Percentiles rank a stretch among this genome's conserved stretches.
These are phyloP conservation scores for Pelmatolapia mariae DNA, from an alignment of 2,113 vertebrate genomes.

Conservation along the genomic window DNA sequence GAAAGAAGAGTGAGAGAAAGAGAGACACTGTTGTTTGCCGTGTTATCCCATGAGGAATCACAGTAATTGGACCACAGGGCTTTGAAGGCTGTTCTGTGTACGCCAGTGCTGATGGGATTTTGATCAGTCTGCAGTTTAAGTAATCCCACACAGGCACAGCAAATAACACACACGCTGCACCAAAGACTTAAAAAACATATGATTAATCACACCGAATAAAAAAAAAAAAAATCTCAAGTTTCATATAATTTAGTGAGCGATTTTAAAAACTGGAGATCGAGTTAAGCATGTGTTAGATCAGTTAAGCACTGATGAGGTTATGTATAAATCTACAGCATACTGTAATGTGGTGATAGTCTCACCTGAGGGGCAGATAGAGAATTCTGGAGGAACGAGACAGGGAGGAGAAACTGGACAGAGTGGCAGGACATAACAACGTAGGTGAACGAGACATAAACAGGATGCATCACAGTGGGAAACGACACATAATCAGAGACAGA, in stretches of 20 bases:
- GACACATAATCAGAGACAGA: conserved; percentile 22
- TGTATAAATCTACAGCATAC: background rate
- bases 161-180: background rate
- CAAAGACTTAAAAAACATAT: background rate
- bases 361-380: conserved; percentile 73
- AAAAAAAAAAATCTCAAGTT: background rate
- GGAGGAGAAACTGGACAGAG: conserved; percentile 73
- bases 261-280: background rate
- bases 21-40: conserved; percentile 16
- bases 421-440: conserved; percentile 18
- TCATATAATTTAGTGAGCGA: background rate
- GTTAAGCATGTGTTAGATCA: background rate
- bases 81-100: conserved; percentile 9
- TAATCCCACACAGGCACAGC: conserved; percentile 2
- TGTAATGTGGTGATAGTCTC: conserved; percentile 51
- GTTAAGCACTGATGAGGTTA: background rate
- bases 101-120: conserved; percentile 13
- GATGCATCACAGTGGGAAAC: conserved; percentile 27
- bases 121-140: conserved; percentile 15
- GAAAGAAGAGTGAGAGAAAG: background rate
- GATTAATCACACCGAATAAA: background rate
- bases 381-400: conserved; percentile 71
- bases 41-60: conserved; percentile 26
- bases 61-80: conserved; percentile 45
- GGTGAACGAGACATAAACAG: conserved; percentile 40